Base-by-base conservation (phyloP, 1,140 invertebrate genomes). In the Calliopsis andreniformis region DNA sequence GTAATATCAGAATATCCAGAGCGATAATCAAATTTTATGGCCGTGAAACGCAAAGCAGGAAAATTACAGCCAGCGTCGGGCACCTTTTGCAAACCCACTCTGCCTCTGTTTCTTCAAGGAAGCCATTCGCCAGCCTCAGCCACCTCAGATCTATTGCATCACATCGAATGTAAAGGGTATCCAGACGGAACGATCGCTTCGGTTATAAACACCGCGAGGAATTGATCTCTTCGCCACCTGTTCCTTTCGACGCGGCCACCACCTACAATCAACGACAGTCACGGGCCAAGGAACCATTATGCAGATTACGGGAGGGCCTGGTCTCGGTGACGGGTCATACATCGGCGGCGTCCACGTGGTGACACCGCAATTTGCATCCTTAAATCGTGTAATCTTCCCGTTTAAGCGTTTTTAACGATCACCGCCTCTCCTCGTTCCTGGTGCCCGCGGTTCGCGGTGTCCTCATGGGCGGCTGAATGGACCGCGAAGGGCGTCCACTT, bases 281-380 rank as follows among this genome's bases (percentile, higher is more conserved):
- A 43, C 53, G 25, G 55, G 35, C 78, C 86, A 85, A 87, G 83
- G 81, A 84, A 87, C 64, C 83, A 89, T 89, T 89, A 89, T 87
- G 87, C 80, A 86, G 87, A 89, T 87, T 63, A 59, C 78, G 35
- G 39, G n/a, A 63, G 64, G 59, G 79, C n/a, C 3, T n/a, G 71
- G 35, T 2, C 70, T 73, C 61, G 58, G 72, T 86, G 80, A 78
- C 82, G 80, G 80, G 81, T 89, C 85, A 87, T 87, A 87, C 87
- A 86, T 88, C 82, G 70, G 7, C 51, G 73, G 63, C 25, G 76
- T 80, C 28, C 68, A 82, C 73, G 83, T 86, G 88, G 86, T 89
- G 89, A 91, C 87, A 89, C 87, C 70, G 78, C 72, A 87, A 89
- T 90, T 90, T 88, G 85, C 87, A 89, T 90, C 67, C 69, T 87